Conservation (phyloP, 2,888 invertebrate species). For the Patella caerulea region DNA sequence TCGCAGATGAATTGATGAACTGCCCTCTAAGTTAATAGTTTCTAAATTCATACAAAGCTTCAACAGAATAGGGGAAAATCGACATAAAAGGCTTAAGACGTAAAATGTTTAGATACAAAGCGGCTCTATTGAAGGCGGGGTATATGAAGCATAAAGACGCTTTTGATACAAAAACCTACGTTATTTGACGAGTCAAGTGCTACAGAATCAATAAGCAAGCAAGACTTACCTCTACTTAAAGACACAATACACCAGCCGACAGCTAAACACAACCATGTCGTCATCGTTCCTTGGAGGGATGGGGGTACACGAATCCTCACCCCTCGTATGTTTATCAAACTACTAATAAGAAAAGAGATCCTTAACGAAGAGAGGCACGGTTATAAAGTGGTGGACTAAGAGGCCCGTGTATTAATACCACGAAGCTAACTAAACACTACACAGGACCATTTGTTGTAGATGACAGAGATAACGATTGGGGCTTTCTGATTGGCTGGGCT, state of each 20-base stretch:
- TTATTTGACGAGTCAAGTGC: not conserved
- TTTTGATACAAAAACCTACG: slow-evolving; percentile 3
- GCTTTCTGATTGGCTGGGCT: not conserved
- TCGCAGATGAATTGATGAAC: not conserved
- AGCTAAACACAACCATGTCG: not conserved
- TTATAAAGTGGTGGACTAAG: not conserved
- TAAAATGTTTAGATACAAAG: slow-evolving; percentile 11
- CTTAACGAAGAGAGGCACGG: no score
- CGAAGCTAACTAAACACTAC: not conserved
- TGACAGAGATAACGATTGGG: slow-evolving; percentile 7
- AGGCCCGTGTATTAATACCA: not conserved
- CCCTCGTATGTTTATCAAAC: not conserved
- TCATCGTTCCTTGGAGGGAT: not conserved
- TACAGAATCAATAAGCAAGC: slow-evolving; percentile 4
- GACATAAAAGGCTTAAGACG: not conserved
- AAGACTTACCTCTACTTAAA: slow-evolving; percentile 1
- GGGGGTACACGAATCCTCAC: not conserved
- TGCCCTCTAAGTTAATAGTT: not conserved
- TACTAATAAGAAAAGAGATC: no score
- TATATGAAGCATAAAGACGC: not conserved
- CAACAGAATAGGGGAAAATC: not conserved
- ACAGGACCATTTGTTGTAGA: not conserved
- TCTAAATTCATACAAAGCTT: not conserved
- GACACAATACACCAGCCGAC: not conserved
- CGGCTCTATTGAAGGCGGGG: not conserved